Percentiles rank a stretch among this genome's conserved stretches.
Conservation (phyloP, 2,888 invertebrate species). For the Urechis unicinctus region DNA sequence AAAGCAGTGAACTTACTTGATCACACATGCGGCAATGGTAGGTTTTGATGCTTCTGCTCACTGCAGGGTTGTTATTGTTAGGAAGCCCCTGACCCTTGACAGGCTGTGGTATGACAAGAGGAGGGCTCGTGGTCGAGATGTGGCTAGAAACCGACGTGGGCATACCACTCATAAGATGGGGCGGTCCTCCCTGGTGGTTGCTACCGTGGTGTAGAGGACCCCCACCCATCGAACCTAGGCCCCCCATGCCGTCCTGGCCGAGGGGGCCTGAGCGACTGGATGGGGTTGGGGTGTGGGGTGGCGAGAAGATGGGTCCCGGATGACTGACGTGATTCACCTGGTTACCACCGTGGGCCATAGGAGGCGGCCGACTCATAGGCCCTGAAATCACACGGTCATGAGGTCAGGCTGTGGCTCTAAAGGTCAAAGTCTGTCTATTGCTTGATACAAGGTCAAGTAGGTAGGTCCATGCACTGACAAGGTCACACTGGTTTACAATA, state of each 20-base stretch:
- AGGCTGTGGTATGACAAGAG: not conserved
- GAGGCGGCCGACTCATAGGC: not conserved
- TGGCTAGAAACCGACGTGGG: not conserved
- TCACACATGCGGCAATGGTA: slow-evolving; percentile 24
- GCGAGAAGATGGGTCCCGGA: not conserved
- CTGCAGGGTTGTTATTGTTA: not conserved
- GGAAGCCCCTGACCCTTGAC: not conserved
- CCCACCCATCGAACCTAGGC: not conserved
- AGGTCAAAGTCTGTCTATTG: too few species aligned
- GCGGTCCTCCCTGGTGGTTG: not conserved
- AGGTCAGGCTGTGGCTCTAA: too few species aligned
- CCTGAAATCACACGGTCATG: too few species aligned
- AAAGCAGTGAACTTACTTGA: slow-evolving; percentile 13
- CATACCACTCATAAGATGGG: not conserved
- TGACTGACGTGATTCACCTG: too few species aligned
- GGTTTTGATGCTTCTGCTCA: slow-evolving; percentile 17
- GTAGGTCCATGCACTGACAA: too few species aligned
- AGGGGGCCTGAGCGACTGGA: not conserved
- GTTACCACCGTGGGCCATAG: not conserved
- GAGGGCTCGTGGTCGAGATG: not conserved
- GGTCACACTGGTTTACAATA: too few species aligned
- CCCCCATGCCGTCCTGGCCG: too few species aligned
- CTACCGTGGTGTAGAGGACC: not conserved
- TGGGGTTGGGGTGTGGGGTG: not conserved
- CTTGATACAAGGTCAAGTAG: too few species aligned